A percentile compares a stretch with the other conserved stretches of the same genome.
These are phyloP conservation scores for Podotricha telesiphe DNA, from an alignment of 2,888 invertebrate species.

Conservation along the genomic window DNA sequence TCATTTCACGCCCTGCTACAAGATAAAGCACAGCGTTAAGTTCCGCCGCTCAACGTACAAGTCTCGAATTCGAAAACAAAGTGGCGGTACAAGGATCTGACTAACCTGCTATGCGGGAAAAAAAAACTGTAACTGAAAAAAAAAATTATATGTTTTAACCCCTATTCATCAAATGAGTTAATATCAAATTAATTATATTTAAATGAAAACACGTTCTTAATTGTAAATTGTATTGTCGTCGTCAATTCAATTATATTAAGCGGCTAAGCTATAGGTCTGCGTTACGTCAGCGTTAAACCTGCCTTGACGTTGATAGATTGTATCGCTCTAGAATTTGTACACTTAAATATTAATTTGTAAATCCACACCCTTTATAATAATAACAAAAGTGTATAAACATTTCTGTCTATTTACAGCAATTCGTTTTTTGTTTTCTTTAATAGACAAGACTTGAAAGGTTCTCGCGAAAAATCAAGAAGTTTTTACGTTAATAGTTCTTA, in stretches of 20 bases:
- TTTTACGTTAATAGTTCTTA: not conserved
- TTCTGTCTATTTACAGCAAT: not conserved
- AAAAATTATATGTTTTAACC: too few relatives aligned
- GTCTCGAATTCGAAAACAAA: too few relatives aligned
- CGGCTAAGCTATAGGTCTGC: constrained; percentile 28
- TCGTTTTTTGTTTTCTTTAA: not conserved
- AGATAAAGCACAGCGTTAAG: too few relatives aligned
- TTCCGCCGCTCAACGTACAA: too few relatives aligned
- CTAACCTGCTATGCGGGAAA: too few relatives aligned
- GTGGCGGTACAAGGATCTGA: too few relatives aligned
- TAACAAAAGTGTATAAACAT: not conserved
- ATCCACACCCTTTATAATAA: not conserved
- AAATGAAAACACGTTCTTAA: constrained; percentile 2
- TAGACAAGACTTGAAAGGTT: not conserved
- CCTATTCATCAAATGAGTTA: not conserved
- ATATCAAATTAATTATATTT: not conserved
- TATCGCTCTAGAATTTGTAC: constrained; percentile 19
- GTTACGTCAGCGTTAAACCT: constrained; percentile 28
- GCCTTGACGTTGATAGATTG: constrained; percentile 26
- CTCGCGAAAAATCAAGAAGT: not conserved
- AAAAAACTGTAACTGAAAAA: too few relatives aligned
- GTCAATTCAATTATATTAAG: constrained; percentile 30
- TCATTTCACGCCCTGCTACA: too few relatives aligned
- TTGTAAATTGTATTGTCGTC: constrained; percentile 26
- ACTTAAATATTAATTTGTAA: constrained; percentile 23